Base-by-base conservation (phyloP, 2,888 invertebrate genomes). In the Eupithecia tripunctaria region DNA sequence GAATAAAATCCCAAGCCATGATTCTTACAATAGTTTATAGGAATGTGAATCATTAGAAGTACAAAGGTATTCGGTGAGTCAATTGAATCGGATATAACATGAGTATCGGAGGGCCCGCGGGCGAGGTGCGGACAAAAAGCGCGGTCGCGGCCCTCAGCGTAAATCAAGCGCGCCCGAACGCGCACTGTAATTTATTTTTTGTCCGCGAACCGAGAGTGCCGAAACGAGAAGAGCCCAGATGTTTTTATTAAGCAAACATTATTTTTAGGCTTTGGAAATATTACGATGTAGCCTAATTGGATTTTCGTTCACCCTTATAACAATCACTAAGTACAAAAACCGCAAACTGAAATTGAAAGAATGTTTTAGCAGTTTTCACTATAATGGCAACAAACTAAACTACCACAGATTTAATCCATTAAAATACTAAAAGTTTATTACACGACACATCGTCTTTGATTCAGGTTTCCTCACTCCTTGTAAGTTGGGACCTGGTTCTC, bases 131-230 rank as follows among this genome's bases (percentile, higher is more conserved):
- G 70, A 75, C 78, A 78, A 80, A 77, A 80, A 78, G 73, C 73
- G 29, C 70, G 72, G 72, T 71, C 73, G 32, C 67, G 73, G 59
- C 60, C 59, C 38, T 59, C 43, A 51, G 77, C 76, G 79, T 78
- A 77, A 77, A 79, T 77, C 78, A 79, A 68, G 67, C 65, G 73
- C 77, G 73, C 64, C 63, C 74, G 62, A 73, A 73, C 76, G 76
- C 71, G 67, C 72, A 66, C 15, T 12, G 60, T 66, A 41, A 78
- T 78, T 76, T 75, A 79, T 78, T 78, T 80, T 78, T 80, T 79
- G 77, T 73, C 63, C 72, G 56, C 25, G 51, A 36, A 71, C 68
- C 72, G 27, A 43, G 71, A 77, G 56, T 43, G 51, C 47, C 70
- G 74, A 76, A 72, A 72, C 21, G 21, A 41, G 43, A 68, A 47